These are phyloP conservation scores for Lates japonicus DNA, from an alignment of 2,797 vertebrate species.

Conservation along the genomic window DNA sequence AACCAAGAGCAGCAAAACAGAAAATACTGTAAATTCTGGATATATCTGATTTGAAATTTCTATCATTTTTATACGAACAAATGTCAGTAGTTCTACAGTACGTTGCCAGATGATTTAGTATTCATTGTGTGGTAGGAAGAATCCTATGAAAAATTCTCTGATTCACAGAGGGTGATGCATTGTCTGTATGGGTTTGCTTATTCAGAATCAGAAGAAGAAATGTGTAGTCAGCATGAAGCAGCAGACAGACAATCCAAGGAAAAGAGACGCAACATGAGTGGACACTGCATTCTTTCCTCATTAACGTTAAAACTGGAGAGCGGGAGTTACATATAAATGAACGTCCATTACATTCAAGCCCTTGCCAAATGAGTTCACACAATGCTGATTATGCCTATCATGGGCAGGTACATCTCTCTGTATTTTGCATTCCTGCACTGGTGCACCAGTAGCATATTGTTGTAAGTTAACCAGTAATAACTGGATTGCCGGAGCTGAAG, in stretches of 20 bases:
- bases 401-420: too few relatives aligned
- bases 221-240: conserved; percentile 15
- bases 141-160: not conserved
- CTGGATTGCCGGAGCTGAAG: too few relatives aligned
- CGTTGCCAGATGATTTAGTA: not conserved
- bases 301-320: too few relatives aligned
- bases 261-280: conserved; percentile 9
- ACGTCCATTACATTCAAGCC: too few relatives aligned
- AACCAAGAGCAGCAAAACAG: not conserved
- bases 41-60: not conserved
- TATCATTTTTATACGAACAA: not conserved
- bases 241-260: conserved; percentile 9
- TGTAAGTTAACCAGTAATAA: too few relatives aligned
- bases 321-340: too few relatives aligned
- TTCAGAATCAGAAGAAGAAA: conserved; percentile 6
- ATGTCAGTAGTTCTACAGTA: not conserved
- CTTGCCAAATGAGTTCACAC: too few relatives aligned
- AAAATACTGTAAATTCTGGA: not conserved
- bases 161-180: not conserved
- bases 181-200: not conserved
- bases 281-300: not conserved
- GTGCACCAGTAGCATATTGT: too few relatives aligned
- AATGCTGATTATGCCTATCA: too few relatives aligned
- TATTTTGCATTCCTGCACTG: too few relatives aligned
- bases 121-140: not conserved